Conservation (phyloP, 2,888 invertebrate genomes). For the Cheilosia soror region DNA sequence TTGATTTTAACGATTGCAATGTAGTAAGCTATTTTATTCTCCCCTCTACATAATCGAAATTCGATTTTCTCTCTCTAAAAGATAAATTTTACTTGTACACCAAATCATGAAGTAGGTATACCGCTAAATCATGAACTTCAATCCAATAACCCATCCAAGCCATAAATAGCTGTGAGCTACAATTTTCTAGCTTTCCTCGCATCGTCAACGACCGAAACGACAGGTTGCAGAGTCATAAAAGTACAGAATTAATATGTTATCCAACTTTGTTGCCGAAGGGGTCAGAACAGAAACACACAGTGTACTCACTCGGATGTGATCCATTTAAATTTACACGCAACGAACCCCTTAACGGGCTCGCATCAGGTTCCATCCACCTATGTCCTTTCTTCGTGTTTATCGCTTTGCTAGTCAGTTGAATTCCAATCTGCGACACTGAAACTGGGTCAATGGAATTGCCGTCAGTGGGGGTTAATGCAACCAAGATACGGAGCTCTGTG, state of each 20-base stretch:
- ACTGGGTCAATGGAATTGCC: constrained; percentile 46
- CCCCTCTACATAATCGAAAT: too few species aligned
- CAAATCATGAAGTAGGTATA: constrained; percentile 5
- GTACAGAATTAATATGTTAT: constrained; percentile 41
- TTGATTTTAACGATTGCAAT: too few species aligned
- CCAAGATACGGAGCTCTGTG: not conserved
- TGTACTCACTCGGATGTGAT: constrained; percentile 9
- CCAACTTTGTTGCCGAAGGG: constrained; percentile 11
- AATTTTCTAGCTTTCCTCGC: not conserved
- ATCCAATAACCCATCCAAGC: constrained; percentile 19
- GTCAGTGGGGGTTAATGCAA: constrained; percentile 25
- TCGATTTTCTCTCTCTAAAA: too few species aligned
- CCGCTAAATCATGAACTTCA: constrained; percentile 24
- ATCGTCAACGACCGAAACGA: not conserved
- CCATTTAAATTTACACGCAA: constrained; percentile 13
- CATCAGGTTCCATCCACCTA: not conserved
- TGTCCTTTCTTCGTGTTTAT: constrained; percentile 34
- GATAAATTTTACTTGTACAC: not conserved
- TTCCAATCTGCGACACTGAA: constrained; percentile 37
- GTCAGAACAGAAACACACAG: constrained; percentile 5
- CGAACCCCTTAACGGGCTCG: constrained; percentile 1
- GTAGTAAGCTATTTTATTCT: too few species aligned
- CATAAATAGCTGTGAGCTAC: constrained; percentile 39
- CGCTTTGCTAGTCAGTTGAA: constrained; percentile 54
- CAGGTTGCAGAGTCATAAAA: constrained; percentile 32